Evolutionary conservation across 2,113 vertebrate species (phyloP).

Genomic region (Boulengerochromis microlepis): DNA sequence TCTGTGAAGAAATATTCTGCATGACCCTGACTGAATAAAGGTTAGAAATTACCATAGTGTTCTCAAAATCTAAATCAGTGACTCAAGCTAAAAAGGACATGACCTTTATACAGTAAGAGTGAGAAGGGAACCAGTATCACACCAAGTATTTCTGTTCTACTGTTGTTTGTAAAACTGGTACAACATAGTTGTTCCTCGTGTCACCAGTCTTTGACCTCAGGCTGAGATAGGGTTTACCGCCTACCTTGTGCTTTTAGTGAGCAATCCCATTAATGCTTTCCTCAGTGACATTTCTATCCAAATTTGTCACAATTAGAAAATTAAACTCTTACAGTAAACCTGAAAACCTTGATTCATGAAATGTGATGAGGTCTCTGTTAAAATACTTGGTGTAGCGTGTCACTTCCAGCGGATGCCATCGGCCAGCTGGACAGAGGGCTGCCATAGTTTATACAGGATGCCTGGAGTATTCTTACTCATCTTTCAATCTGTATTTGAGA

Average conservation of each 20-base stretch:
- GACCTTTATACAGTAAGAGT: not conserved
- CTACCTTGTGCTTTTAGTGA: not conserved
- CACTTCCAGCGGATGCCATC: not conserved
- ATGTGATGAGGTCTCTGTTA: not conserved
- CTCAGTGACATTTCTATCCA: not conserved
- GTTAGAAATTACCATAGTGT: not conserved
- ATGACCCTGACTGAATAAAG: not conserved
- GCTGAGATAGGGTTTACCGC: not conserved
- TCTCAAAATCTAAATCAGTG: not conserved
- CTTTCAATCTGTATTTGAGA: not conserved
- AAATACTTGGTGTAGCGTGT: not conserved
- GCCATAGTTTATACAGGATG: not conserved
- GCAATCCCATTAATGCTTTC: not conserved
- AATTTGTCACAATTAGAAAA: not conserved
- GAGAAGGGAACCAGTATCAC: not conserved
- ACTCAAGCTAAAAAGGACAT: not conserved
- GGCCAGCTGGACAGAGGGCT: constrained; percentile 3
- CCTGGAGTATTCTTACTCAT: not conserved
- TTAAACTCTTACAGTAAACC: not conserved
- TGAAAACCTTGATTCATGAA: not conserved
- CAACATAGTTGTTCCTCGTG: not conserved
- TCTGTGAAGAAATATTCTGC: not conserved
- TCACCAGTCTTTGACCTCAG: not conserved
- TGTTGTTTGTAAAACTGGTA: not conserved
- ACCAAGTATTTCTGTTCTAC: not conserved